Evolutionary conservation across 1,140 invertebrate species (phyloP).

Genomic region (Euglossa dilemma): DNA sequence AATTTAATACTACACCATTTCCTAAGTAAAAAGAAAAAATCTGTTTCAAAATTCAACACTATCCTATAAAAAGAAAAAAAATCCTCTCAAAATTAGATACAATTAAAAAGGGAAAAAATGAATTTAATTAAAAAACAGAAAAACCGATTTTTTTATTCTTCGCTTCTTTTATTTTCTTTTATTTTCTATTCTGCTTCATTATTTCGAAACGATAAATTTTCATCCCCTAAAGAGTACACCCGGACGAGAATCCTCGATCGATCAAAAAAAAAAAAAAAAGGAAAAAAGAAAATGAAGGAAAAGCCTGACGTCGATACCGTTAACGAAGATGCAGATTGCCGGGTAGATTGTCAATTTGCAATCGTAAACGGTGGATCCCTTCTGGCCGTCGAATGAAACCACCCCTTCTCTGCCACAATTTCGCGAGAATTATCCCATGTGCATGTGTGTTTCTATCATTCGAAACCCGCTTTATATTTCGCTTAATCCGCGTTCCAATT

Average conservation of each 20-base stretch:
- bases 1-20: too few species aligned
- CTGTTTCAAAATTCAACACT: too few species aligned
- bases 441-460: not conserved
- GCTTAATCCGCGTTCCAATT: not conserved
- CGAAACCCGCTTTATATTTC: not conserved
- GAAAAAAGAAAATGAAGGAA: too few species aligned
- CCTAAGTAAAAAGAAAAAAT: too few species aligned
- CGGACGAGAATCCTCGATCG: not conserved
- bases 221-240: not conserved
- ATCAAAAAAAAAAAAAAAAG: too few species aligned
- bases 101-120: too few species aligned
- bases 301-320: conserved; percentile 33
- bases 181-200: not conserved
- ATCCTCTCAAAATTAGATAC: too few species aligned
- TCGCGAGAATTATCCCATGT: conserved; percentile 57
- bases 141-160: too few species aligned
- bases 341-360: conserved; percentile 75
- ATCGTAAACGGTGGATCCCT: conserved; percentile 62
- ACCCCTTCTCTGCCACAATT: conserved; percentile 59
- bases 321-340: conserved; percentile 70
- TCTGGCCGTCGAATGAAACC: conserved; percentile 54
- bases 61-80: too few species aligned
- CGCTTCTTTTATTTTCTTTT: not conserved
- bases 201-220: not conserved
- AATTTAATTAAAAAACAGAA: too few species aligned